Evolutionary conservation across 2,113 vertebrate genomes (phyloP).

Genomic region (Leptobrachium leishanense): DNA sequence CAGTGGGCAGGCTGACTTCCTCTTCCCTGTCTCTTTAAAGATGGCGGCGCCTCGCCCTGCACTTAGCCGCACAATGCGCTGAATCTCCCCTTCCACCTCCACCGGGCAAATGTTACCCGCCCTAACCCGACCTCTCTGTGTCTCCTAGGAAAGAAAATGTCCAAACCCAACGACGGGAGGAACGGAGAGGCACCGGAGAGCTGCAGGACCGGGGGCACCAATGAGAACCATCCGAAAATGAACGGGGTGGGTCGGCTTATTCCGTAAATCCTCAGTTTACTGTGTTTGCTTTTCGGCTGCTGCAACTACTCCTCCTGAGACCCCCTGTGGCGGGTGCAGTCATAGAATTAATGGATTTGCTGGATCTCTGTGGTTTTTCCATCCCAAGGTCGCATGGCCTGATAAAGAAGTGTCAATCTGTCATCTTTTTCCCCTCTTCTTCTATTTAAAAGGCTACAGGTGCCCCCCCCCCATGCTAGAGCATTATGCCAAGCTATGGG

Average conservation of each 20-base stretch:
- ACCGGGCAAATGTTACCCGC: conserved; percentile 15
- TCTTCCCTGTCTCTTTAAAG: conserved; percentile 65
- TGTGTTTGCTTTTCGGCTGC: neutral
- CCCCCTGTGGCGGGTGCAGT: too few species aligned
- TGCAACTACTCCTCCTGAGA: conserved; percentile 31
- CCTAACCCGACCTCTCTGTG: conserved; percentile 29
- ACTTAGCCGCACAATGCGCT: conserved; percentile 52
- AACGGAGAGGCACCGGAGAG: conserved; percentile 51
- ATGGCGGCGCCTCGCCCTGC: conserved; percentile 74
- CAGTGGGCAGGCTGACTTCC: conserved; percentile 54
- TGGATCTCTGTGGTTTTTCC: too few species aligned
- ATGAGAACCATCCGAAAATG: conserved; percentile 77
- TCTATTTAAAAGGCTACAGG: too few species aligned
- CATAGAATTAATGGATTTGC: too few species aligned
- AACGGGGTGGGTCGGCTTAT: conserved; percentile 70
- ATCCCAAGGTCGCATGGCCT: too few species aligned
- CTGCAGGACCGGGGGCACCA: conserved; percentile 54
- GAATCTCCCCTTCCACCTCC: neutral
- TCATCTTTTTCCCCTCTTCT: too few species aligned
- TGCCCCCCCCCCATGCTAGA: too few species aligned
- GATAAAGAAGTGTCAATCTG: too few species aligned
- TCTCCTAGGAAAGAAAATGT: conserved; percentile 79
- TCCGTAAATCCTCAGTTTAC: neutral
- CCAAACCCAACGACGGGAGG: conserved; percentile 64
- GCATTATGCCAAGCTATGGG: too few species aligned